Base-by-base conservation (phyloP, 2,888 invertebrate species). In the Harpalus rufipes region DNA sequence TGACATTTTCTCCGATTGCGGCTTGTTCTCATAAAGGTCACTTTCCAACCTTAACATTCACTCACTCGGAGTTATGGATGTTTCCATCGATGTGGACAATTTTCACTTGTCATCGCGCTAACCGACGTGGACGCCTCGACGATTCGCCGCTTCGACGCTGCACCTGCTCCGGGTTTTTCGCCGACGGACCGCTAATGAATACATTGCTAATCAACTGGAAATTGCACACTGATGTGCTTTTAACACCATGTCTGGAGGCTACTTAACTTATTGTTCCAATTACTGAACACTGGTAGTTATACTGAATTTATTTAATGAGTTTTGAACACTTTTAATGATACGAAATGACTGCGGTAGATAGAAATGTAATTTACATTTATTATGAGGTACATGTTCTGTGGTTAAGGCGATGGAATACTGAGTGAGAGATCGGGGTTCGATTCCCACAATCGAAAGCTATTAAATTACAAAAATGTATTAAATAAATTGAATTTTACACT, bases 161-260 rank as follows among this genome's bases (percentile, higher is more conserved):
- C 68, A 68, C 39, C 68, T 68, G 68, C 14, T 5, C 6, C 6
- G n/a, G 12, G 21, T 68, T 68, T 65, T 68, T 68, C 16, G 32
- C 10, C 12, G 21, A 25, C 12, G 63, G 68, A 14, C 3, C n/a
- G 68, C 39, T 59, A 68, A 39, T 68, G 68, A 68, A 68, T 39
- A 68, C 39, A 39, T n/a, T n/a, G 68, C 68, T 68, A 68, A 68
- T 68, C 68, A 68, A 68, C 39, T 68, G 68, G 68, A 68, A 68
- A 68, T 68, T 68, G 68, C 68, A 68, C 68, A 39, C 68, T n/a
- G 68, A 68, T 68, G 68, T 68, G 68, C 68, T 68, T 68, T 68
- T 68, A 68, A 39, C 68, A 7, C 63, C 18, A 68, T 68, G 68
- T 68, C 68, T 68, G n/a, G 68, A 68, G 68, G 39, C 32, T 32